phyloP scores from a whole-genome alignment of 2,113 vertebrate genomes.

The Tragelaphus scriptus region DNA sequence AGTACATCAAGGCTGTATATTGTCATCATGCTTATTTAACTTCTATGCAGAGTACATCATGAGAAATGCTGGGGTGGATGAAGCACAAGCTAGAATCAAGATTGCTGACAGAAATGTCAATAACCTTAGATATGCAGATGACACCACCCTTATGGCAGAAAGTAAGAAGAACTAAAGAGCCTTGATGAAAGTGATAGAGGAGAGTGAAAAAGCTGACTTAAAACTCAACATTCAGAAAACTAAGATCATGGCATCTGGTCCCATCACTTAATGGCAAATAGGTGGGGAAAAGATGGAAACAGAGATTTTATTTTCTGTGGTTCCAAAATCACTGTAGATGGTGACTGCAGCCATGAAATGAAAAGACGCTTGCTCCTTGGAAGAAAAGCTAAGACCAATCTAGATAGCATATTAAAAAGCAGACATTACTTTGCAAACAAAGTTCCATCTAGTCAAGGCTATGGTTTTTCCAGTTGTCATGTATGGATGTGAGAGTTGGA shows the following conservation, averaged over 20 bases:
- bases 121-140: background rate
- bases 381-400: background rate
- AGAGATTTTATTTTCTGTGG: background rate
- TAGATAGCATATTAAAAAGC: background rate
- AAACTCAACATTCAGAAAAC: background rate
- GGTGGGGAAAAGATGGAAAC: background rate
- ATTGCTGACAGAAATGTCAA: background rate
- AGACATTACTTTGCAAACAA: background rate
- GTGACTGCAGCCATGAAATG: background rate
- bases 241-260: background rate
- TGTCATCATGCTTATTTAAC: background rate
- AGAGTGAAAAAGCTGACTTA: background rate
- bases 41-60: background rate
- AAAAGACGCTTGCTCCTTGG: background rate
- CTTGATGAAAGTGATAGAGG: background rate
- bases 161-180: background rate
- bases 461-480: background rate
- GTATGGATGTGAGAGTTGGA: background rate
- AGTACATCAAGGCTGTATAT: background rate
- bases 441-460: background rate
- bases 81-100: background rate
- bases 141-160: background rate
- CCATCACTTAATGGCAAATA: background rate
- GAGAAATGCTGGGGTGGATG: background rate
- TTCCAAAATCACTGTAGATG: background rate